Conservation (phyloP, 2,888 invertebrate genomes). For the Salpingus planirostris region DNA sequence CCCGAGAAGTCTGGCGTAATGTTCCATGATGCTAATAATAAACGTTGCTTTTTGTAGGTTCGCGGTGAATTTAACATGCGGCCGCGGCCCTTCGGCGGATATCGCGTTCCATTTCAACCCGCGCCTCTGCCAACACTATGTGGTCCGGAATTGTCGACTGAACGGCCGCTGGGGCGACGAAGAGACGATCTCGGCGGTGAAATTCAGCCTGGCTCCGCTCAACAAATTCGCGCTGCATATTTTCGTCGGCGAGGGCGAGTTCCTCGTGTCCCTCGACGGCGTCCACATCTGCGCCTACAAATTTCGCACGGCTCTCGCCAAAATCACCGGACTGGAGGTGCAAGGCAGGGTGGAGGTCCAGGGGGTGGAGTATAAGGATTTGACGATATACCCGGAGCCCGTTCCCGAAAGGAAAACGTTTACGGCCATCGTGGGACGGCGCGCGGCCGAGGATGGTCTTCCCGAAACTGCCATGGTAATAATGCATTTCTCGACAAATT, state of each 20-base stretch:
- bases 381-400: slow-evolving; percentile 27
- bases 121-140: slow-evolving; percentile 65
- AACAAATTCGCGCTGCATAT: slow-evolving; percentile 50
- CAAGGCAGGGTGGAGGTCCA: slow-evolving; percentile 51
- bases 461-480: slow-evolving; percentile 18
- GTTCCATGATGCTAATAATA: too few species aligned
- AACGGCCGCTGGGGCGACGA: slow-evolving; percentile 66
- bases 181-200: slow-evolving; percentile 52
- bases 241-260: slow-evolving; percentile 51
- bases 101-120: slow-evolving; percentile 77
- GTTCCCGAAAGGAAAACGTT: slow-evolving; percentile 23
- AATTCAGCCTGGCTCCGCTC: slow-evolving; percentile 45
- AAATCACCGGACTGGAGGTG: slow-evolving; percentile 53
- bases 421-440: slow-evolving; percentile 17
- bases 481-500: slow-evolving; percentile 8
- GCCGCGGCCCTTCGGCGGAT: slow-evolving; percentile 39
- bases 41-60: slow-evolving; percentile 46
- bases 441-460: slow-evolving; percentile 4
- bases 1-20: too few species aligned
- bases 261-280: slow-evolving; percentile 63
- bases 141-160: slow-evolving; percentile 64
- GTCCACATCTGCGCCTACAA: slow-evolving; percentile 61
- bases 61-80: slow-evolving; percentile 52
- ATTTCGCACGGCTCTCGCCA: slow-evolving; percentile 54
- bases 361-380: slow-evolving; percentile 39